Evolutionary conservation across 30 jellyfish, hydroid and myxozoan species (phyloP).

Genomic region (Hydractinia echinata): DNA sequence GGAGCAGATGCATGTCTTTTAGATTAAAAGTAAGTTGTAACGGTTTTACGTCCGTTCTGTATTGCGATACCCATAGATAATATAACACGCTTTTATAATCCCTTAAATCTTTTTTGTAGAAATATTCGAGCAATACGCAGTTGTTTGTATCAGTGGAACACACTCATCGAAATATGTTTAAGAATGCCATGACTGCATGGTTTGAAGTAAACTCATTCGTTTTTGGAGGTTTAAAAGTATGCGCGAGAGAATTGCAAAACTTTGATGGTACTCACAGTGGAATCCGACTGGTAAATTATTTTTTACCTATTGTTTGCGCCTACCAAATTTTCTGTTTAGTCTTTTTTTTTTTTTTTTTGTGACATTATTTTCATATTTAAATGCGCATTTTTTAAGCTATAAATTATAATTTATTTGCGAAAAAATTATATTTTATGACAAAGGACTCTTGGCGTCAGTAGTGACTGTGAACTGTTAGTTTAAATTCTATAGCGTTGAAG

Average conservation of each 20-base stretch:
- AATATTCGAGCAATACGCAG: background rate
- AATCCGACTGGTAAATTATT: constrained; percentile 1
- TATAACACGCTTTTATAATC: too few species aligned
- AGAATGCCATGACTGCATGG: constrained; percentile 25
- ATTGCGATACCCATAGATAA: background rate
- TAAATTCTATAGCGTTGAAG: too few species aligned
- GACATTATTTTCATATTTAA: too few species aligned
- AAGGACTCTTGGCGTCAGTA: too few species aligned
- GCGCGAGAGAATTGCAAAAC: constrained; percentile 31
- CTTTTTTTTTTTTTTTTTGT: too few species aligned
- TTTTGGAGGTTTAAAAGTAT: background rate
- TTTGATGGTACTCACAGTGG: constrained; percentile 36
- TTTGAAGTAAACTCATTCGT: background rate
- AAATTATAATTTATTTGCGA: too few species aligned
- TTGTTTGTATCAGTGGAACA: constrained; percentile 17
- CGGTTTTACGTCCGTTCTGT: background rate
- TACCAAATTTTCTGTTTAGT: background rate
- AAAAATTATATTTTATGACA: too few species aligned
- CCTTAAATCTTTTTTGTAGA: background rate
- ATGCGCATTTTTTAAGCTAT: too few species aligned
- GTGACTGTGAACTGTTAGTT: too few species aligned
- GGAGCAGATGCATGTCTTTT: constrained; percentile 11
- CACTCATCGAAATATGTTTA: constrained; percentile 9
- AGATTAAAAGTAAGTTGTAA: background rate
- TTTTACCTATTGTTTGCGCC: background rate